Conservation (phyloP, 2,113 vertebrate species). For the Orthochromis indermauri region DNA sequence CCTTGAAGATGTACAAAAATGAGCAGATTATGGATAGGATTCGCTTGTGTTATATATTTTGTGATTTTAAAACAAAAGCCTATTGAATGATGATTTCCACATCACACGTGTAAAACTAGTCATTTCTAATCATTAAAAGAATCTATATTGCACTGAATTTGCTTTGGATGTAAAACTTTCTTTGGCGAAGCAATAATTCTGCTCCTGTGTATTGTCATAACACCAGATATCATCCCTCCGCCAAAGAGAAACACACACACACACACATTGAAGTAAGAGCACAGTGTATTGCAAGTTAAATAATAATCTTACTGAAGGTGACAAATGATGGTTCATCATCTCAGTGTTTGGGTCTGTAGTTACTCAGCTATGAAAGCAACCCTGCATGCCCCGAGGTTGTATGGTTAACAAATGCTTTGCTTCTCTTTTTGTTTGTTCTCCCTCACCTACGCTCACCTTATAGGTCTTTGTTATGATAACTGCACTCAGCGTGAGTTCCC, state of each 20-base stretch:
- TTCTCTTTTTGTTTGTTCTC: constrained; percentile 15
- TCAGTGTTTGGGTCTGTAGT: constrained; percentile 16
- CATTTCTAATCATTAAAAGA: neutral
- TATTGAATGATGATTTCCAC: neutral
- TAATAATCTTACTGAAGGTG: constrained; percentile 2
- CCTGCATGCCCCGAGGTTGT: constrained; percentile 31
- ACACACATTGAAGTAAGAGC: neutral
- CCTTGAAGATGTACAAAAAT: neutral
- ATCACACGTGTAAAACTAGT: neutral
- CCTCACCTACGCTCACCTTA: constrained; percentile 35
- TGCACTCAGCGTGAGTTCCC: neutral
- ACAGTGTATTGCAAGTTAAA: neutral
- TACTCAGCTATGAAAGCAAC: neutral
- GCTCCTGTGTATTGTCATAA: neutral
- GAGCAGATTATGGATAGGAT: neutral
- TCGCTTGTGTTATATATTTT: neutral
- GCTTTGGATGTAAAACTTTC: neutral
- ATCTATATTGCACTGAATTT: neutral
- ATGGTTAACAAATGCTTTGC: constrained; percentile 43
- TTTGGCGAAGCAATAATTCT: neutral
- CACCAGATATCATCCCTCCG: neutral
- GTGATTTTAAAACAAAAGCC: neutral
- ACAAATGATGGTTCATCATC: constrained; percentile 26
- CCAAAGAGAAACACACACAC: neutral
- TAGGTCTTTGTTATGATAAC: constrained; percentile 56